Base-by-base conservation (phyloP, 1,140 invertebrate species). In the Frieseomelitta varia region DNA sequence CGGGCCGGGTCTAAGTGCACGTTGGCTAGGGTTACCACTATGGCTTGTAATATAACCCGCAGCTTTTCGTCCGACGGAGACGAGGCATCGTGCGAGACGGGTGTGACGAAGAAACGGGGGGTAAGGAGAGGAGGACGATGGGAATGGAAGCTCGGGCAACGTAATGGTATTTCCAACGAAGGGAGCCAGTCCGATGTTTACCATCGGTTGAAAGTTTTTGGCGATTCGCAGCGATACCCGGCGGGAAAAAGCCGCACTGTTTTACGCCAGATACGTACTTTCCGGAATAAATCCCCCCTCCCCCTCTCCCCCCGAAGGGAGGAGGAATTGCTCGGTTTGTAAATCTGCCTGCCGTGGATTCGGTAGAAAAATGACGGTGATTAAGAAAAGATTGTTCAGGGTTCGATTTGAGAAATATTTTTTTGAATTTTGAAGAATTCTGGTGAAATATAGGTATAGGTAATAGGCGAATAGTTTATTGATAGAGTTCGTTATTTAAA, bases 21-120 rank as follows among this genome's bases (percentile, higher is more conserved):
- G 69, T 81, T 78, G 84, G 87, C 81, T 91, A 91, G 85, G 88
- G 87, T 91, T 91, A 91, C 90, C 90, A 90, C 90, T 91, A 91
- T 90, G 87, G 90, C 72, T 75, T 91, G 90, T 91, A 91, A 91
- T 90, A 90, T 90, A 90, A 91, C 88, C 86, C 87, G 81, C 75
- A 81, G 61, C 80, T 84, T 78, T 65, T 80, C 78, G 75, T 55
- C 71, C 63, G 75, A 69, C 53, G 21, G 53, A 56, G 73, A 55
- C 34, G 51, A 55, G 17, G 74, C 65, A 69, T 61, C 15, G 76
- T 47, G 17, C n/a, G 69, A 24, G 53, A 63, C 65, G n/a, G 47
- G 79, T 19, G 71, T 21, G 79, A 74, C 71, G 47, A 65, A 77
- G 83, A 85, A 68, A 67, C 63, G 63, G 15, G 58, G 21, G 39